phyloP scores from a whole-genome alignment of 1,140 invertebrate genomes.

The Parapsyche elsis region DNA sequence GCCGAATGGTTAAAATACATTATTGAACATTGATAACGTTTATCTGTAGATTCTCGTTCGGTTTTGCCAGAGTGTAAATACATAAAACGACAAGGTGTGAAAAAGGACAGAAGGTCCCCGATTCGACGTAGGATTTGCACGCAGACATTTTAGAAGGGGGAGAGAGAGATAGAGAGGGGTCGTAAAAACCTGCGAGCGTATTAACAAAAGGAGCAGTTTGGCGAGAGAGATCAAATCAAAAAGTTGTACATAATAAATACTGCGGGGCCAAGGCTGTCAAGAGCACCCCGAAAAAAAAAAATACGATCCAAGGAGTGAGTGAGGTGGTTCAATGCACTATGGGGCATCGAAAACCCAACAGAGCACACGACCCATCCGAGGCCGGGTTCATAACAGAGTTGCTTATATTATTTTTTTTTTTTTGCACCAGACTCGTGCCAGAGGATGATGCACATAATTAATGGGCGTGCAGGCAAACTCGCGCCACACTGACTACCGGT shows the following conservation, averaged over 20 bases:
- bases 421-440: slow-evolving; percentile 10
- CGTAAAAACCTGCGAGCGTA: neutral
- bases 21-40: neutral
- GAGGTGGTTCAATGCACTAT: slow-evolving; percentile 33
- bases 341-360: neutral
- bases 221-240: slow-evolving; percentile 20
- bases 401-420: neutral
- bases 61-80: neutral
- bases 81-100: slow-evolving; percentile 9
- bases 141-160: neutral
- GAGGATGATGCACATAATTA: slow-evolving; percentile 31
- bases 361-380: neutral
- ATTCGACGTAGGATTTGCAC: too few species aligned
- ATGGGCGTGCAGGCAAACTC: slow-evolving; percentile 19
- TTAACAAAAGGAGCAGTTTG: neutral
- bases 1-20: neutral
- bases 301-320: neutral
- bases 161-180: neutral
- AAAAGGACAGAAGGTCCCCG: neutral
- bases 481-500: slow-evolving; percentile 26
- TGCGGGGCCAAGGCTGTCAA: slow-evolving; percentile 24
- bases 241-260: slow-evolving; percentile 21
- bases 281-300: slow-evolving; percentile 23
- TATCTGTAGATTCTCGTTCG: neutral
- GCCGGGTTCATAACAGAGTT: neutral